phyloP scores from a whole-genome alignment of 2,113 vertebrate genomes.

The Hyperopisus bebe region DNA sequence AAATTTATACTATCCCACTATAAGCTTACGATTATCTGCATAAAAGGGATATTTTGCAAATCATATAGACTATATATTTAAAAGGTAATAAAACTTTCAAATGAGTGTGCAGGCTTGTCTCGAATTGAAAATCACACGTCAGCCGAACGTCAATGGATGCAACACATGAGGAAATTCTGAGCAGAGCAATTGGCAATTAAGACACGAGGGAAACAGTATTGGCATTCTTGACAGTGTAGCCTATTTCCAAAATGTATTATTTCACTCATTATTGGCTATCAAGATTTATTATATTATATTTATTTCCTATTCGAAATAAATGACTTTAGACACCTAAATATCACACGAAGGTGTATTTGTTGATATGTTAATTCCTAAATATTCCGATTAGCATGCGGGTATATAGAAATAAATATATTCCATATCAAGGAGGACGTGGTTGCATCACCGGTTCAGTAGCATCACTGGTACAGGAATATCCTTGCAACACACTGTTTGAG shows the following conservation, averaged over 20 bases:
- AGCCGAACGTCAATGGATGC: background rate
- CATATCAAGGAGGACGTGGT: background rate
- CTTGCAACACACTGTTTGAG: background rate
- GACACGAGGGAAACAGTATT: background rate
- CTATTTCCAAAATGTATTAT: background rate
- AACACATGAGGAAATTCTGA: background rate
- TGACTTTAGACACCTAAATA: background rate
- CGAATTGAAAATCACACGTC: no score
- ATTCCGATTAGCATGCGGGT: background rate
- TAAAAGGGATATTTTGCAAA: no score
- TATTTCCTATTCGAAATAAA: background rate
- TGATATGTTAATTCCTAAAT: background rate
- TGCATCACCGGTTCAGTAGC: background rate
- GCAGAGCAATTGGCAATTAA: background rate
- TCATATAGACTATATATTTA: no score
- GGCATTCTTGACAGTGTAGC: background rate
- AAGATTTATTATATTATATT: no score
- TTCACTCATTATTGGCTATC: background rate
- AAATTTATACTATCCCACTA: no score
- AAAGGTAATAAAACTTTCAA: no score
- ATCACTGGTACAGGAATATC: background rate
- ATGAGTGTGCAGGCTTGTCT: no score
- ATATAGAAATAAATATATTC: background rate
- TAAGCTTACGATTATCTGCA: no score
- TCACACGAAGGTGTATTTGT: background rate